phyloP scores from a whole-genome alignment of 2,888 invertebrate species.

The Habrosyne pyritoides region DNA sequence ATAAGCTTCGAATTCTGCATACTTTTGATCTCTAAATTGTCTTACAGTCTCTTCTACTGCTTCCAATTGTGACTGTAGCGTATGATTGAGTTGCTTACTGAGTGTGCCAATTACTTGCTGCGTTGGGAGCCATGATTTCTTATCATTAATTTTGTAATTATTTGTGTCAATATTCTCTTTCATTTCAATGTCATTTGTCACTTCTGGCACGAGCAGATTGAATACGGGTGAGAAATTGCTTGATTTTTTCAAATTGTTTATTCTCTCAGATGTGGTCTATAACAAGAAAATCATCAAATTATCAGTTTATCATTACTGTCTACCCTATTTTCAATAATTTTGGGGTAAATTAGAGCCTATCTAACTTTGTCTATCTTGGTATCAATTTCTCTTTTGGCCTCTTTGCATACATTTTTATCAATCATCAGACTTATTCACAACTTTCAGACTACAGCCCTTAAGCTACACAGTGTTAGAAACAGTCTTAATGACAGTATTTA shows the following conservation, averaged over 20 bases:
- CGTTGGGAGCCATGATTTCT: constrained; percentile 71
- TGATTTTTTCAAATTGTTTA: constrained; percentile 84
- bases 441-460: too few species aligned
- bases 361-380: too few species aligned
- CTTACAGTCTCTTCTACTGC: constrained; percentile 90
- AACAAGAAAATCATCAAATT: constrained; percentile 35
- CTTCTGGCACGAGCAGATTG: constrained; percentile 86
- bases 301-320: neutral
- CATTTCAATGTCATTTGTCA: constrained; percentile 77
- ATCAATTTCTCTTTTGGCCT: too few species aligned
- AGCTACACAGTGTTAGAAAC: too few species aligned
- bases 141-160: constrained; percentile 60
- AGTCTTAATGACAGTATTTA: too few species aligned
- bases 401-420: too few species aligned
- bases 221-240: constrained; percentile 89
- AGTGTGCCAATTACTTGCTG: constrained; percentile 84
- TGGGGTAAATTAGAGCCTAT: too few species aligned
- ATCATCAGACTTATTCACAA: too few species aligned
- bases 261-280: constrained; percentile 84
- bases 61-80: constrained; percentile 87
- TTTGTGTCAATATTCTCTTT: constrained; percentile 76
- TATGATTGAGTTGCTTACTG: constrained; percentile 87
- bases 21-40: constrained; percentile 89
- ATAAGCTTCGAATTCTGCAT: constrained; percentile 88
- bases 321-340: neutral